These are phyloP conservation scores for Leptopilina clavipes DNA, from an alignment of 1,140 invertebrate genomes.

Conservation along the genomic window DNA sequence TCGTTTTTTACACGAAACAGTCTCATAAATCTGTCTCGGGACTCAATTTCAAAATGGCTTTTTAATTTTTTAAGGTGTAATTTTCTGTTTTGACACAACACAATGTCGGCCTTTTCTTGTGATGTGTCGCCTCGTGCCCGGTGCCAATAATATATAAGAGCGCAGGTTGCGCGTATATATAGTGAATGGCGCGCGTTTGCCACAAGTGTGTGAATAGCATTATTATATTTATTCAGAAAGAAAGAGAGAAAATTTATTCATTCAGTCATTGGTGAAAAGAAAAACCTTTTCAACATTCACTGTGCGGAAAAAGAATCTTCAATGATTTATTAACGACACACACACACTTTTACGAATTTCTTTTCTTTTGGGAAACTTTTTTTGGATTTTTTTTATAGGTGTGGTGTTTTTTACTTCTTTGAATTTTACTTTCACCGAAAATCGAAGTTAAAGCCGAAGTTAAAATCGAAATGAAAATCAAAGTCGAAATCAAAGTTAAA, in stretches of 20 bases:
- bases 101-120: constrained; percentile 5
- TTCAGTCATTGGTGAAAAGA: neutral
- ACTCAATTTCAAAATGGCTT: neutral
- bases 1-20: neutral
- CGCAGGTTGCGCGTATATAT: neutral
- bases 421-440: too few species aligned
- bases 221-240: neutral
- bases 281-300: neutral
- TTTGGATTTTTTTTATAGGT: too few species aligned
- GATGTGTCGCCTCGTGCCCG: neutral
- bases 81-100: constrained; percentile 15
- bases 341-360: too few species aligned
- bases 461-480: too few species aligned
- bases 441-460: too few species aligned
- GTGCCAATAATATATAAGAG: too few species aligned
- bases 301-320: neutral
- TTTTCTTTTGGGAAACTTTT: too few species aligned
- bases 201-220: neutral
- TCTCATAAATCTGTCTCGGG: constrained; percentile 4
- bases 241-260: neutral
- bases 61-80: constrained; percentile 20
- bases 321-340: constrained; percentile 11
- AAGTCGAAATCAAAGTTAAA: too few species aligned
- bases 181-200: neutral
- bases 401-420: too few species aligned